Conservation (phyloP, 2,888 invertebrate genomes). For the Monopis laevigella region DNA sequence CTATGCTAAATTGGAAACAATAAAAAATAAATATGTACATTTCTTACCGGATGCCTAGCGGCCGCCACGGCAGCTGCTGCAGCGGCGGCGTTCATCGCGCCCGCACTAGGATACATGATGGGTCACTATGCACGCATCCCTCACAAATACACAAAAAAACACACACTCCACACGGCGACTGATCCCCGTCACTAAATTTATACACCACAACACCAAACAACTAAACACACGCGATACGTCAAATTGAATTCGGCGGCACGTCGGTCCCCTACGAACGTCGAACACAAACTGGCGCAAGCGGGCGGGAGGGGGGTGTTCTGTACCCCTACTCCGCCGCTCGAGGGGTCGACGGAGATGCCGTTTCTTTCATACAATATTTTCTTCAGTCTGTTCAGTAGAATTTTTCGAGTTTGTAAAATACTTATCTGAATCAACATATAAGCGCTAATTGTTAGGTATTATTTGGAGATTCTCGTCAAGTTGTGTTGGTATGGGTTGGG, state of each 20-base stretch:
- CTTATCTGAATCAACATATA: constrained; percentile 61
- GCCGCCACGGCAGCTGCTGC: constrained; percentile 85
- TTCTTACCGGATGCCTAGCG: constrained; percentile 87
- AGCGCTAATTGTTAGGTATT: constrained; percentile 63
- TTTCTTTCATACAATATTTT: constrained; percentile 55
- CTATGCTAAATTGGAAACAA: constrained; percentile 1
- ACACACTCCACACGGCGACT: constrained; percentile 26
- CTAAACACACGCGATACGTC: constrained; percentile 21
- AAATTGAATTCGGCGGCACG: constrained; percentile 22
- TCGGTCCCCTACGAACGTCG: constrained; percentile 31
- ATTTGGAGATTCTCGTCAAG: constrained; percentile 43
- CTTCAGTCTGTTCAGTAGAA: constrained; percentile 56
- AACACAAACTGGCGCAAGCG: constrained; percentile 41
- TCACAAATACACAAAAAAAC: constrained; percentile 47
- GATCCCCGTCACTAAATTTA: background rate
- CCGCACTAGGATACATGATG: constrained; percentile 86
- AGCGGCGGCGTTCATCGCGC: constrained; percentile 85
- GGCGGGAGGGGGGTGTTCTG: constrained; percentile 28
- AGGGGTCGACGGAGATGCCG: constrained; percentile 13
- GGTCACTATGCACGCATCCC: constrained; percentile 55
- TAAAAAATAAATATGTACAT: background rate
- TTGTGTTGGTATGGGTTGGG: too few species aligned
- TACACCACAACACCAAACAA: constrained; percentile 4
- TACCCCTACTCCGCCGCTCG: constrained; percentile 28
- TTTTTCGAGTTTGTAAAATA: constrained; percentile 66